Evolutionary conservation across 2,113 vertebrate genomes (phyloP).

Genomic region (Passer domesticus): DNA sequence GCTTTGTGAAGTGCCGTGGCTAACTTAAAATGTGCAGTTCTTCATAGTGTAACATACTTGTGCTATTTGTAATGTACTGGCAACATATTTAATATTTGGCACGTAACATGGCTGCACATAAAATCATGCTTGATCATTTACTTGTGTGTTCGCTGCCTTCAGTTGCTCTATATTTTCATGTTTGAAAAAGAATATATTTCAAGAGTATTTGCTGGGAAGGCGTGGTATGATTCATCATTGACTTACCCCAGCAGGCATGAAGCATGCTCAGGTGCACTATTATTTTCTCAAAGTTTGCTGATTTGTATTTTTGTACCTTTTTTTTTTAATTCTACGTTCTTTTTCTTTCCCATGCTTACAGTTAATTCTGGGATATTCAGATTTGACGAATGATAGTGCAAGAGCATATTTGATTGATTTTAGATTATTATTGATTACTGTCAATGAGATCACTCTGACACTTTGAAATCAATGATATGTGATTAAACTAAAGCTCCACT

Average conservation of each 20-base stretch:
- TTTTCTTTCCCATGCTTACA: conserved; percentile 49
- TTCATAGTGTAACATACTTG: neutral
- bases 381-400: conserved; percentile 77
- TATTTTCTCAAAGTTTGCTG: neutral
- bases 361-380: conserved; percentile 74
- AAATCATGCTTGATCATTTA: conserved; percentile 14
- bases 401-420: conserved; percentile 78
- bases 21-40: conserved; percentile 1
- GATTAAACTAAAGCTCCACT: conserved; percentile 72
- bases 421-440: conserved; percentile 81
- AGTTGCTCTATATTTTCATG: neutral
- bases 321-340: neutral
- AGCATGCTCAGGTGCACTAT: neutral
- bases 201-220: neutral
- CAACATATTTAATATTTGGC: conserved; percentile 10
- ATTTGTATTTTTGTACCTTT: neutral
- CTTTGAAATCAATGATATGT: conserved; percentile 74
- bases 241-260: neutral
- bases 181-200: neutral
- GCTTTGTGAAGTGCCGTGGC: conserved; percentile 13
- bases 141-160: neutral
- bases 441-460: conserved; percentile 79
- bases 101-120: neutral
- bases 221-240: conserved; percentile 26
- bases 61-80: neutral